Evolutionary conservation across 1,140 invertebrate genomes (phyloP), one percentile per base, ranked within the genome.

Genomic region (Zaprionus vittiger): DNA sequence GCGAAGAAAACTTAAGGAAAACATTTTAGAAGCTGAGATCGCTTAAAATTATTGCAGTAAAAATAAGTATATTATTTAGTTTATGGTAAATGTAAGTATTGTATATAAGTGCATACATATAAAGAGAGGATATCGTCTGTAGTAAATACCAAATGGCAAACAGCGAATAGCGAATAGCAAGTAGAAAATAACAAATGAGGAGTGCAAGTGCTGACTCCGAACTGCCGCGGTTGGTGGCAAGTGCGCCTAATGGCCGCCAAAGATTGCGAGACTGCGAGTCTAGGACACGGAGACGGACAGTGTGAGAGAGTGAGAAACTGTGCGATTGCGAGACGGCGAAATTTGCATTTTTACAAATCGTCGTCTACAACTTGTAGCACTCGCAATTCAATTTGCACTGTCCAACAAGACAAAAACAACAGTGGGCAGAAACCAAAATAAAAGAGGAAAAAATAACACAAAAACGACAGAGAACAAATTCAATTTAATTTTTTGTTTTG

Each of bases 401-500:
- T 37, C 38, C 66, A 69, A 59, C 59, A 20, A 65, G 20, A 78
- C 49, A 65, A 56, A 31, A 57, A 26, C 1, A 59, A 3, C 22
- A 56, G 14, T 34, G 56, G 56, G n/a, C n/a, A 47, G 41, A 63
- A 54, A 59, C n/a, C 5, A 31, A 17, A 20, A 60, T 47, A 66
- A 63, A 57, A 47, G 37, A 54, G n/a, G 2, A 28, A 17, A 20
- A 60, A 59, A 66, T 60, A 69, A 62, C 22, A 17, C 17, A 68
- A 44, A 63, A 26, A 14, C 15, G 24, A 34, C n/a, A 57, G 6
- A 74, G 28, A 37, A 63, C 61, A 71, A 76, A 73, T 81, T 74
- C 60, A 80, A 90, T 80, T 90, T 81, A 55, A 74, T 85, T 83
- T 83, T 67, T 63, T 79, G 49, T 69, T 69, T 47, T 31, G 47